Evolutionary conservation across 2,888 invertebrate species (phyloP), one percentile per base, ranked within the genome.

Genomic region (Hanleya hanleyi): DNA sequence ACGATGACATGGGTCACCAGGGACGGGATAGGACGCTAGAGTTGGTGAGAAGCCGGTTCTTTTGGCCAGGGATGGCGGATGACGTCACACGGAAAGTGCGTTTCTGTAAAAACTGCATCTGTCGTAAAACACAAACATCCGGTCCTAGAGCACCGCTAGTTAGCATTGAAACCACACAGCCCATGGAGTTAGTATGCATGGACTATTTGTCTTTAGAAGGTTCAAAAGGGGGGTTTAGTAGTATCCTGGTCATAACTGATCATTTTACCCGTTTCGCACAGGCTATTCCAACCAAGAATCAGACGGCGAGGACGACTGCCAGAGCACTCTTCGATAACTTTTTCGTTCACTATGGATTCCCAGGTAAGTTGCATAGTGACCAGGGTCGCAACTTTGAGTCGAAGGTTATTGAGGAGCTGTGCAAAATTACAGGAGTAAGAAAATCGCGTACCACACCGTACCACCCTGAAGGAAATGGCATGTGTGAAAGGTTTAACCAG

Each of bases 1-100:
- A 71, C 32, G 66, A 75, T 32, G 41, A 68, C 9, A 51, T 71
- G 50, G 71, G 69, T 12, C 68, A 71, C 51, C 68, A 41, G 41
- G 71, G 75, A 9, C 47, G 41, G 22, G 68, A 68, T 26, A 6
- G 65, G 12, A 71, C 38, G 32, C 38, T 74, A 35, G 67, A 37
- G 9, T 41, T 74, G 37, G 32, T 71, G 15, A 71, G 18, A 37
- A 51, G 64, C 1, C 15, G 71, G 29, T 71, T 75, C 26, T 69
- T 22, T 33, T 71, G 70, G 74, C 64, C 67, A 29, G 70, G 74
- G 7, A 64, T 74, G 71, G 49, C 66, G 4, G 49, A 37, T 12
- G 51, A 68, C 51, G 69, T 69, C 6, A 35, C 41, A 5, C 6
- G 22, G 15, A 22, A 61, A 35, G 65, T 66, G 18, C 29, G 61